Percentiles rank a stretch among this genome's conserved stretches.
phyloP scores from a whole-genome alignment of 2,113 vertebrate species.

The Beaufortia kweichowensis region DNA sequence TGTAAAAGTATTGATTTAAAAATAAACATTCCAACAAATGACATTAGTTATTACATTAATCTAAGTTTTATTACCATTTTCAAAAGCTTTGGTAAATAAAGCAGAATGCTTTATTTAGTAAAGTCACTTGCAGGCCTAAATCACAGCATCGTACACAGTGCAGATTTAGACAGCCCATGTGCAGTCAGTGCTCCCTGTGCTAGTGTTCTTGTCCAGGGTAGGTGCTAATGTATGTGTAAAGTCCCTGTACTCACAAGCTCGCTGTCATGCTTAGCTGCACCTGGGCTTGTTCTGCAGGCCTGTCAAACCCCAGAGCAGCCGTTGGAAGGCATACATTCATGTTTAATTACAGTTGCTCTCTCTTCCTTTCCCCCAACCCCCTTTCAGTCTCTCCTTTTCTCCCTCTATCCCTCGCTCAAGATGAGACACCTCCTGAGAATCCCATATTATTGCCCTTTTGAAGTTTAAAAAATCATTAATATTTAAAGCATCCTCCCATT shows the following conservation, averaged over 20 bases:
- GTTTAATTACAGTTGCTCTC: constrained; percentile 88
- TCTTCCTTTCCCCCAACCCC: constrained; percentile 26
- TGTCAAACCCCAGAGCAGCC: constrained; percentile 93
- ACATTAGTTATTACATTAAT: background rate
- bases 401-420: constrained; percentile 67
- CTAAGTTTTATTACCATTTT: background rate
- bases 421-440: constrained; percentile 80
- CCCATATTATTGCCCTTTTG: constrained; percentile 89
- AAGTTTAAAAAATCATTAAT: constrained; percentile 89
- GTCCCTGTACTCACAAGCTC: constrained; percentile 89
- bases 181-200: constrained; percentile 58
- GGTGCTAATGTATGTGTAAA: constrained; percentile 94
- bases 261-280: constrained; percentile 92
- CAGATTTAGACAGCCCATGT: constrained; percentile 17
- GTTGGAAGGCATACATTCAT: constrained; percentile 93
- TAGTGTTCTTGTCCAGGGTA: constrained; percentile 85
- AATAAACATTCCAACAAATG: too few relatives aligned
- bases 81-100: background rate
- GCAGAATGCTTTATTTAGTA: background rate
- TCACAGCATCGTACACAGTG: constrained; percentile 1
- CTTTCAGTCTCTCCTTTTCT: constrained; percentile 73
- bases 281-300: constrained; percentile 93
- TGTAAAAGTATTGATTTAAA: too few relatives aligned
- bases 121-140: background rate
- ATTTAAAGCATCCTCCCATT: constrained; percentile 84